Base-by-base conservation (phyloP, 1,140 invertebrate genomes). In the Myzus persicae region DNA sequence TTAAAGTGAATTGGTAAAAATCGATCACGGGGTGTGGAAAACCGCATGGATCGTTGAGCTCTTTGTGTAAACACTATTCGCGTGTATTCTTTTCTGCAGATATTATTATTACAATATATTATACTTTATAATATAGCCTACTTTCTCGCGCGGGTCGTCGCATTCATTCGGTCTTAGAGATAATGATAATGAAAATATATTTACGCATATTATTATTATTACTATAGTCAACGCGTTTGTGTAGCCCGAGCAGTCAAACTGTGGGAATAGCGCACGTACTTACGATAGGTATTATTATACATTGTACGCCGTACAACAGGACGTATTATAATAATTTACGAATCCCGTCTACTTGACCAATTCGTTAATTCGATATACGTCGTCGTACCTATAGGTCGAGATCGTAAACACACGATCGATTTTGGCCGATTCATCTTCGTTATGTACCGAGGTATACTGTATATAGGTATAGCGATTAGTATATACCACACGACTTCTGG, bases 21-120 rank as follows among this genome's bases (percentile, higher is more conserved):
- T 59, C 89, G 89, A 59, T 59, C 48, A 59, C 54, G 26, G 89
- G 89, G 89, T 59, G 89, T 42, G 36, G 48, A 67, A 67, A 31
- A 67, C 54, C 26, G 31, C 42, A n/a, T 76, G 24, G 89, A n/a
- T 90, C 38, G 38, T 42, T 40, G 26, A 91, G 54, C 40, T 67
- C 90, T 91, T 67, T 91, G 90, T 91, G 40, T 67, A n/a, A 89
- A 48, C 46, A 76, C 54, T 20, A 42, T 40, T 67, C 40, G 38
- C n/a, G 54, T 89, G 31, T 46, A 46, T 88, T 88, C 44, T 88
- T 26, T 51, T 42, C 9, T 84, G 82, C 22, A n/a, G 59, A 76
- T 76, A 76, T 76, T 76, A n/a, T 24, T 51, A 22, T 76, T n/a
- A n/a, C n/a, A n/a, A 76, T 76, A 67, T 76, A 76, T 76, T 6